A percentile compares a stretch with the other conserved stretches of the same genome.
Conservation (phyloP, 2,113 vertebrate species). For the Aptenodytes forsteri region DNA sequence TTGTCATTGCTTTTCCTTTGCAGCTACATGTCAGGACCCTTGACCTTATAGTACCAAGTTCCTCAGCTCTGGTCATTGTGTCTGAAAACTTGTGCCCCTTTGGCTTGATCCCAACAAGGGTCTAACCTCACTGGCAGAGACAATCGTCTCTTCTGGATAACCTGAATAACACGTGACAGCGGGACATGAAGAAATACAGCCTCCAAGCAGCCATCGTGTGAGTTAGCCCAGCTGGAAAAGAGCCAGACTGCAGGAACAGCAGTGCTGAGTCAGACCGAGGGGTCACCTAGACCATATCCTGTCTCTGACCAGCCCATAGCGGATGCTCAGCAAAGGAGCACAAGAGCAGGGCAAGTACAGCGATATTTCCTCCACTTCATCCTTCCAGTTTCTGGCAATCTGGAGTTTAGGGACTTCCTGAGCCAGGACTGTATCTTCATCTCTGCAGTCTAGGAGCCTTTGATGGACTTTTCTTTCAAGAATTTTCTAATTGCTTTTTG, state of each 20-base stretch:
- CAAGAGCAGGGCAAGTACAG: conserved; percentile 8
- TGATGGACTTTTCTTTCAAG: conserved; percentile 14
- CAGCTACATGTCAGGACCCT: neutral
- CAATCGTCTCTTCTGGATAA: neutral
- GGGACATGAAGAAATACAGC: neutral
- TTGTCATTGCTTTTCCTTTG: neutral
- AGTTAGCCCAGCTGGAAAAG: conserved; percentile 14
- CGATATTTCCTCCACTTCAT: neutral
- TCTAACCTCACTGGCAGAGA: neutral
- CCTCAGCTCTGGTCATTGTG: neutral
- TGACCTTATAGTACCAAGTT: neutral
- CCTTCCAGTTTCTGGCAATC: neutral
- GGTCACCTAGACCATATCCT: conserved; percentile 43
- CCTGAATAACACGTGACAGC: neutral
- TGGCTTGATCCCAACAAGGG: neutral
- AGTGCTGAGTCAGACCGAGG: conserved; percentile 43
- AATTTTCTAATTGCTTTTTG: conserved; percentile 26
- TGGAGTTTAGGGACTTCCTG: conserved; percentile 42
- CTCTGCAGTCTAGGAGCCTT: neutral
- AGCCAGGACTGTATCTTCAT: neutral
- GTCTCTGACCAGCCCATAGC: neutral
- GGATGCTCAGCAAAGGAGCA: neutral
- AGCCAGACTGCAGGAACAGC: conserved; percentile 37
- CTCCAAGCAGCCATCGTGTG: neutral
- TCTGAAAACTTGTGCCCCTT: neutral